Conservation (phyloP, 2,888 invertebrate species). For the Drosophila limbata region DNA sequence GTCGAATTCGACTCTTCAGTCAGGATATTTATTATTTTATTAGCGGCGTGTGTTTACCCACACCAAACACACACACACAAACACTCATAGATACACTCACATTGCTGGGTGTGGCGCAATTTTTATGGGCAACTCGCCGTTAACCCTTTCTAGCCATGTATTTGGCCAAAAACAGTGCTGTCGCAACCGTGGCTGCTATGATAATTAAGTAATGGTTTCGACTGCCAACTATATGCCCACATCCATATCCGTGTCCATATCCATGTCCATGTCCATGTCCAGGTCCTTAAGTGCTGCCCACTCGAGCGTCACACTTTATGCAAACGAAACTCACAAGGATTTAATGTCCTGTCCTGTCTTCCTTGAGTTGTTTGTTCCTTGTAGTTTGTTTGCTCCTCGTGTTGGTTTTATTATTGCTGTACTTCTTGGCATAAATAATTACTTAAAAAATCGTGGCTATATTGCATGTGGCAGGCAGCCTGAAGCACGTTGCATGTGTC, state of each 20-base stretch:
- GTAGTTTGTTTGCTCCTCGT: slow-evolving; percentile 49
- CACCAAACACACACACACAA: slow-evolving; percentile 9
- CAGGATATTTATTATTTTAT: slow-evolving; percentile 81
- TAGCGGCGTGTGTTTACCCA: slow-evolving; percentile 74
- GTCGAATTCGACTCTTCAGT: slow-evolving; percentile 32
- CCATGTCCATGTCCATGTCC: slow-evolving; percentile 32
- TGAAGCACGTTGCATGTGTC: slow-evolving; percentile 21
- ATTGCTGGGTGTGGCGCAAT: slow-evolving; percentile 68
- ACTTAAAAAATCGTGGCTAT: slow-evolving; percentile 61
- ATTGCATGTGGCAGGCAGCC: slow-evolving; percentile 31
- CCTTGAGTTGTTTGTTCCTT: slow-evolving; percentile 1
- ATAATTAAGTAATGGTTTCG: slow-evolving; percentile 80
- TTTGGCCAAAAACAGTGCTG: slow-evolving; percentile 62
- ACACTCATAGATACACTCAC: slow-evolving; percentile 8
- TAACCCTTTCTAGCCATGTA: slow-evolving; percentile 54
- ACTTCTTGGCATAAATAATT: slow-evolving; percentile 67
- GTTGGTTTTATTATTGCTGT: slow-evolving; percentile 47
- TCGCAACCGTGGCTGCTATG: slow-evolving; percentile 66
- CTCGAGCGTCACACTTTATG: slow-evolving; percentile 71
- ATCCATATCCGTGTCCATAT: slow-evolving; percentile 10
- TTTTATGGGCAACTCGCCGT: slow-evolving; percentile 59
- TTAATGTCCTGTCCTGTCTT: slow-evolving; percentile 9
- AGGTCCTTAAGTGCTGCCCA: slow-evolving; percentile 74
- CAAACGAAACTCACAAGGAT: slow-evolving; percentile 56
- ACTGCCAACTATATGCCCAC: slow-evolving; percentile 22